phyloP scores from a whole-genome alignment of 2,113 vertebrate species.

The Anhinga rufa region DNA sequence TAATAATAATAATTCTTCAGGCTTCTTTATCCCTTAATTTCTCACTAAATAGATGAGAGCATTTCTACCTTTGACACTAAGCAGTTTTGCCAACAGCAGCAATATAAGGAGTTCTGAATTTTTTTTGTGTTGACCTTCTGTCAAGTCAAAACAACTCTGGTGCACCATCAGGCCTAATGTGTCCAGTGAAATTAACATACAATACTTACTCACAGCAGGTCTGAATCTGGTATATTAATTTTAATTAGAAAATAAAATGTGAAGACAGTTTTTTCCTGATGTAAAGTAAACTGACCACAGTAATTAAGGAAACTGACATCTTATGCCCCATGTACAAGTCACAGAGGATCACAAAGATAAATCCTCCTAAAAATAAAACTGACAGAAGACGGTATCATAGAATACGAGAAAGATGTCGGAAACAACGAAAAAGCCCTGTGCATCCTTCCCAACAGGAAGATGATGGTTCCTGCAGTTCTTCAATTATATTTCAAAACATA shows the following conservation, averaged over 20 bases:
- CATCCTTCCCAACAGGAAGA: not conserved
- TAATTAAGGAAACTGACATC: conserved; percentile 13
- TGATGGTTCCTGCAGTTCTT: not conserved
- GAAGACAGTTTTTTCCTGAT: not conserved
- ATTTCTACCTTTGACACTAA: not conserved
- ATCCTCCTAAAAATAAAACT: not conserved
- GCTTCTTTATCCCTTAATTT: not conserved
- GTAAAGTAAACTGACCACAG: not conserved
- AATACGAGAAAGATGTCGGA: not conserved
- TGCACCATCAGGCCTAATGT: not conserved
- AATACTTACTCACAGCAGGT: not conserved
- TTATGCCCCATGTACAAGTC: not conserved
- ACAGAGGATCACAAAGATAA: not conserved
- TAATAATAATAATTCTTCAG: not conserved
- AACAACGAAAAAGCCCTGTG: not conserved
- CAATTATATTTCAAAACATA: conserved; percentile 9
- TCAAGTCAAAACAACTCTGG: not conserved
- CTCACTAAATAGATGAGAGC: not conserved
- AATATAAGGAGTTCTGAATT: not conserved
- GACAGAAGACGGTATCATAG: not conserved
- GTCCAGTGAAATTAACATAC: not conserved
- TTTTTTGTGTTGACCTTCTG: not conserved
- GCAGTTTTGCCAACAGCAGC: not conserved
- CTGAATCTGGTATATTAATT: not conserved
- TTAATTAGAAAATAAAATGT: conserved; percentile 4